Evolutionary conservation across 2,888 invertebrate species (phyloP).

Genomic region (Clitarchus hookeri): DNA sequence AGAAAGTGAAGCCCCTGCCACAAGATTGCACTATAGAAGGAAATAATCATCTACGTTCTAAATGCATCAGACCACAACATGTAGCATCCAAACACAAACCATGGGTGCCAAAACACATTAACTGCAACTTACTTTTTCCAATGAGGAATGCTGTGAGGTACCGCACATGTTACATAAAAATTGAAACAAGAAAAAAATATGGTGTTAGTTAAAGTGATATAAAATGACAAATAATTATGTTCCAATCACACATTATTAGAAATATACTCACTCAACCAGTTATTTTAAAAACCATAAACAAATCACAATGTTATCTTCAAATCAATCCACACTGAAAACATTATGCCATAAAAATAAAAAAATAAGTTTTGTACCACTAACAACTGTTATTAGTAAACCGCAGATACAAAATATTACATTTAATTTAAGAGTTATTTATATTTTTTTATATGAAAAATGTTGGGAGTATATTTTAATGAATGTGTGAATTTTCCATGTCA

Average conservation of each 20-base stretch:
- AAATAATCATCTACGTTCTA: background rate
- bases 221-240: background rate
- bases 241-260: constrained; percentile 19
- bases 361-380: background rate
- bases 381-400: background rate
- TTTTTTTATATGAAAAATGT: background rate
- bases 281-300: background rate
- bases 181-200: constrained; percentile 39
- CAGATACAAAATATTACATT: background rate
- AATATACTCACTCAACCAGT: background rate
- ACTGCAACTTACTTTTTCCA: constrained; percentile 60
- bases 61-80: constrained; percentile 9
- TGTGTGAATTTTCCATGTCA: background rate
- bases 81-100: background rate
- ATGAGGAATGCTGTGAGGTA: constrained; percentile 56
- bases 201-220: constrained; percentile 33
- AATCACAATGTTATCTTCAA: too few species aligned
- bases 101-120: background rate
- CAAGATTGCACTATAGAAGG: background rate
- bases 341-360: too few species aligned
- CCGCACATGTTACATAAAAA: constrained; percentile 35
- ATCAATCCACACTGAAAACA: too few species aligned
- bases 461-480: constrained; percentile 10
- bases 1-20: background rate
- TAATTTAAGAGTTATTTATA: too few species aligned